Conservation (phyloP, 2,888 invertebrate genomes). For the Parthenolecanium corni region DNA sequence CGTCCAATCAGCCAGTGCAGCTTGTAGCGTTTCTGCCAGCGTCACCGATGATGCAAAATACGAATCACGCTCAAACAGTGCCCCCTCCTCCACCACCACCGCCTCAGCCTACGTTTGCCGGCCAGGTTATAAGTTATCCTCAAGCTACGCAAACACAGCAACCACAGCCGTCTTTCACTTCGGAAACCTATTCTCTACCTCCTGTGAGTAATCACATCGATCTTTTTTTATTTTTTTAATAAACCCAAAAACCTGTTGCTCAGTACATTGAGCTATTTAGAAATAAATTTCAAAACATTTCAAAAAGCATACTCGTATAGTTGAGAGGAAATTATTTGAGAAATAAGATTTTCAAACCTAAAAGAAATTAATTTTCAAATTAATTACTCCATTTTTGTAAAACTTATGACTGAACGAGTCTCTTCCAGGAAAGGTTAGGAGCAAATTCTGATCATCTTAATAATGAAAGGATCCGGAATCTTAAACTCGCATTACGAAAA, state of each 20-base stretch:
- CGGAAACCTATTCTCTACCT: constrained; percentile 14
- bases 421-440: no score
- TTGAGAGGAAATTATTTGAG: no score
- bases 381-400: no score
- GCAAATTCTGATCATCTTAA: no score
- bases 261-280: no score
- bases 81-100: constrained; percentile 15
- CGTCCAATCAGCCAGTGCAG: constrained; percentile 16
- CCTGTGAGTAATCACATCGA: constrained; percentile 11
- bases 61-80: constrained; percentile 12
- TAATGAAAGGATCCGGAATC: no score
- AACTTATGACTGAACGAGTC: no score
- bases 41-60: constrained; percentile 7
- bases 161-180: constrained; percentile 13
- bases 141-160: constrained; percentile 1
- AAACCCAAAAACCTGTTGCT: neutral
- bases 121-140: constrained; percentile 13
- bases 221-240: neutral
- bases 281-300: no score
- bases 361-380: no score
- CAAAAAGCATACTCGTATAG: no score
- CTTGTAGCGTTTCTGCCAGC: constrained; percentile 20
- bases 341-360: no score
- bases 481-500: no score
- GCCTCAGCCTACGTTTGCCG: constrained; percentile 8